Base-by-base conservation (phyloP, 2,113 vertebrate species). In the Stegastes partitus region DNA sequence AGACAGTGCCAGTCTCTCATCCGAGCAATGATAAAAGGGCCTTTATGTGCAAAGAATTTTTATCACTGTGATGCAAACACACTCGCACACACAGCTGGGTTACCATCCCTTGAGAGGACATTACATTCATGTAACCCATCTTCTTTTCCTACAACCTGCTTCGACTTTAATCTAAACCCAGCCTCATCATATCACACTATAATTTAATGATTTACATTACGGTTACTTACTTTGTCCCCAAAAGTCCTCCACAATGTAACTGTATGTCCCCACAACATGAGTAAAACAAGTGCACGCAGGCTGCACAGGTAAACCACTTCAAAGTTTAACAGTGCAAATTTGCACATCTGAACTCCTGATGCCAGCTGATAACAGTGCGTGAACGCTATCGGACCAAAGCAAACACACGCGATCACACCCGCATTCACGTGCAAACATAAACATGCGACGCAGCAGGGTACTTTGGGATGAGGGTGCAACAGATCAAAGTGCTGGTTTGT, bases 1-100 rank as follows among this genome's bases (percentile, higher is more conserved):
- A 69, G 68, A 81, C 84, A 76, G 82, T 89, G 75, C 89, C 83
- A 79, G 89, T 81, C 87, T 83, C 87, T 86, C 53, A 68, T 75
- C 69, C 73, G 74, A 75, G 2, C 1, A 14, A 68, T 61, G 49
- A 85, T 74, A 83, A 86, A 87, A 83, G 72, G 18, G 6, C 47
- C 79, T 87, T 87, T 92, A 86, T 91, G 57, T 59, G 54, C 16
- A 19, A 47, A 39, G 11, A 49, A 37, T 22, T 68, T 37, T 54
- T 56, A 68, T 75, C n/a, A 65, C 25, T 26, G 37, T 9, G 5
- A 67, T 42, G 12, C 22, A 26, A 5, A 73, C 11, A 65, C 16
- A 69, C 57, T 31, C 44, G 8, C 44, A 1, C 54, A 15, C 6
- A 68, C 28, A 22, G 12, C 28, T 25, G 11, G 47, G 55, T 58